Evolutionary conservation across 2,888 invertebrate genomes (phyloP).

Genomic region (Leucoptera coffeella): DNA sequence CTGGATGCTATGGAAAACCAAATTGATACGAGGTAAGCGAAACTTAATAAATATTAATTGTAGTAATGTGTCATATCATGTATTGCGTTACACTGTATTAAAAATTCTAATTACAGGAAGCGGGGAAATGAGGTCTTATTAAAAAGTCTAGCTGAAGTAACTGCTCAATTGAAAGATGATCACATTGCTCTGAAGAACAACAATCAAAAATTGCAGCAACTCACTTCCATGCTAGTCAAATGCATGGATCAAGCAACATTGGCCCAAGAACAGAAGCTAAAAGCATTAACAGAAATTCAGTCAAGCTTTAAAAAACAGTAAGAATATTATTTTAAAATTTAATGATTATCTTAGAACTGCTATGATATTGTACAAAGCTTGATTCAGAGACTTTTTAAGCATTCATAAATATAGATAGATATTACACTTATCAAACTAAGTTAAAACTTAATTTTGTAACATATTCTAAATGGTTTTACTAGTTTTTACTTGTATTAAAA

Average conservation of each 20-base stretch:
- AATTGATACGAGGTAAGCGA: conserved; percentile 19
- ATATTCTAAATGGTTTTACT: too few species aligned
- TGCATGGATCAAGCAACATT: conserved; percentile 25
- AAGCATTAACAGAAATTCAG: conserved; percentile 21
- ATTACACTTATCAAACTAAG: too few species aligned
- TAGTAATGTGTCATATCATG: neutral
- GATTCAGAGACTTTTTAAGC: too few species aligned
- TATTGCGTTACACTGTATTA: neutral
- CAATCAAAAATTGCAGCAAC: conserved; percentile 29
- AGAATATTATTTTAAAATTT: too few species aligned
- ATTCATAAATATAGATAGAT: too few species aligned
- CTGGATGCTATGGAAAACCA: conserved; percentile 22
- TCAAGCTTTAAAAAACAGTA: conserved; percentile 25
- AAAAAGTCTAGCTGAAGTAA: conserved; percentile 18
- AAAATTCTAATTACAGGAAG: conserved; percentile 17
- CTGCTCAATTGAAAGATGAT: conserved; percentile 22
- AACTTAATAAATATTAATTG: neutral
- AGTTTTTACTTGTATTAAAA: too few species aligned
- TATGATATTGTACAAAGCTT: too few species aligned
- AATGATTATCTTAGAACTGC: too few species aligned
- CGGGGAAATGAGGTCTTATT: conserved; percentile 18
- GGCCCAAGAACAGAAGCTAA: conserved; percentile 25
- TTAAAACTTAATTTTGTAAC: too few species aligned
- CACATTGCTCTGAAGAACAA: conserved; percentile 26
- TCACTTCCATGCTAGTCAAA: conserved; percentile 22